Conservation (phyloP, 2,113 vertebrate species). For the Scomber colias region DNA sequence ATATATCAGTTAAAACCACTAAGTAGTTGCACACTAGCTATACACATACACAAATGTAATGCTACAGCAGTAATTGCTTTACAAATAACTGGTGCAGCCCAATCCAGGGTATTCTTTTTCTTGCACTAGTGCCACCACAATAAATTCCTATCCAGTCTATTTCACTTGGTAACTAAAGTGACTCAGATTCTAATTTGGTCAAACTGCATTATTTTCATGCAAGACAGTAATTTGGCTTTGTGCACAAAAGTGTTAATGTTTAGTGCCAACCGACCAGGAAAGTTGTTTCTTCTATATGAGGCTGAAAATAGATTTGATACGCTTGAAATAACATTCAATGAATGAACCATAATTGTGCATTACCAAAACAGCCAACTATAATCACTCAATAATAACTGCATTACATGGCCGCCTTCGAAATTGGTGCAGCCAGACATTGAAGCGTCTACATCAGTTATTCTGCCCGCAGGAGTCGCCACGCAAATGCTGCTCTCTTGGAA, state of each 20-base stretch:
- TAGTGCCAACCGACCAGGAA: constrained; percentile 34
- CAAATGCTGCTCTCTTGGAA: constrained; percentile 41
- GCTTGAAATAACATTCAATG: constrained; percentile 48
- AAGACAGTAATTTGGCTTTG: constrained; percentile 39
- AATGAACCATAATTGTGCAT: constrained; percentile 60
- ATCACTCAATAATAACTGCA: constrained; percentile 67
- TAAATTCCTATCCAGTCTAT: neutral
- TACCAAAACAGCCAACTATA: constrained; percentile 55
- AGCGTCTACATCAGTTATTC: constrained; percentile 81
- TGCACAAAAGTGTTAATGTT: constrained; percentile 41
- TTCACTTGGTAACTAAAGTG: neutral
- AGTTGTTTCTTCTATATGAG: constrained; percentile 57
- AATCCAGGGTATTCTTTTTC: neutral
- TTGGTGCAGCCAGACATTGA: constrained; percentile 74
- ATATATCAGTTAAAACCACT: no score
- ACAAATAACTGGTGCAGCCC: neutral
- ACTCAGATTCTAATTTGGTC: constrained; percentile 8
- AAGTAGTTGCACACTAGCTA: no score
- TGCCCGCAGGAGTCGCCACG: constrained; percentile 47
- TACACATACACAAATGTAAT: no score
- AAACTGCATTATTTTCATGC: neutral
- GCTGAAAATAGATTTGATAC: constrained; percentile 66
- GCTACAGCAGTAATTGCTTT: no score
- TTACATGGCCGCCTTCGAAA: constrained; percentile 65
- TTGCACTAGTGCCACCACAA: neutral